These are phyloP conservation scores for Chionis minor DNA, from an alignment of 2,113 vertebrate genomes.

Conservation along the genomic window DNA sequence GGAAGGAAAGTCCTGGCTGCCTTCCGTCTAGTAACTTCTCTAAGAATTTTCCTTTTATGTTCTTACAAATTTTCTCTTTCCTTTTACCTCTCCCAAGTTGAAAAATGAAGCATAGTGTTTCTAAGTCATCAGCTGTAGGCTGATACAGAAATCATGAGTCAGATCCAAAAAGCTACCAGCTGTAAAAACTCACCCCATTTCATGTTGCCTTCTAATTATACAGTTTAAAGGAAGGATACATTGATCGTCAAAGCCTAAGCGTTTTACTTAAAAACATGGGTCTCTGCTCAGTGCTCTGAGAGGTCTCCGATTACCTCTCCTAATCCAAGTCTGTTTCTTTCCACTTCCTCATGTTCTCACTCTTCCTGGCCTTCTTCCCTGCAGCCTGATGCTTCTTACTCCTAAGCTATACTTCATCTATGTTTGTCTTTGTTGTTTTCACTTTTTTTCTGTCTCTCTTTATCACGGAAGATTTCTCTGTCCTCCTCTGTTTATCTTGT, in stretches of 20 bases:
- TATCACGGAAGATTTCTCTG: background rate
- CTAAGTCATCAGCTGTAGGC: background rate
- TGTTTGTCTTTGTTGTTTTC: background rate
- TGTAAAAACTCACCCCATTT: background rate
- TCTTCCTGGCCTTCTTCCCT: background rate
- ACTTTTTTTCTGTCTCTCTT: background rate
- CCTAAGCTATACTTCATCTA: background rate
- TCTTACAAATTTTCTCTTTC: background rate
- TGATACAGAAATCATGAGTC: background rate
- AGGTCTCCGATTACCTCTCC: background rate
- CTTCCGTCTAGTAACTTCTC: background rate
- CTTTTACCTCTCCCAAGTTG: background rate
- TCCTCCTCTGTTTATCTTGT: background rate
- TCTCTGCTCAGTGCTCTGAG: background rate
- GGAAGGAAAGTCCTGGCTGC: background rate
- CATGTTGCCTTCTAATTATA: background rate
- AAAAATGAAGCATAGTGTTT: background rate
- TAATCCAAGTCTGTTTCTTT: background rate
- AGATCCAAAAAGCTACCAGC: background rate
- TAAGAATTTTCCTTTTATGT: background rate
- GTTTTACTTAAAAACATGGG: background rate
- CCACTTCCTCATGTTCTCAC: background rate
- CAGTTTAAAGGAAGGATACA: background rate
- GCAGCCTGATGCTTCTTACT: background rate
- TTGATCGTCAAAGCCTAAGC: background rate